Conservation (phyloP, 2,888 invertebrate genomes). For the Leptinotarsa juncta region DNA sequence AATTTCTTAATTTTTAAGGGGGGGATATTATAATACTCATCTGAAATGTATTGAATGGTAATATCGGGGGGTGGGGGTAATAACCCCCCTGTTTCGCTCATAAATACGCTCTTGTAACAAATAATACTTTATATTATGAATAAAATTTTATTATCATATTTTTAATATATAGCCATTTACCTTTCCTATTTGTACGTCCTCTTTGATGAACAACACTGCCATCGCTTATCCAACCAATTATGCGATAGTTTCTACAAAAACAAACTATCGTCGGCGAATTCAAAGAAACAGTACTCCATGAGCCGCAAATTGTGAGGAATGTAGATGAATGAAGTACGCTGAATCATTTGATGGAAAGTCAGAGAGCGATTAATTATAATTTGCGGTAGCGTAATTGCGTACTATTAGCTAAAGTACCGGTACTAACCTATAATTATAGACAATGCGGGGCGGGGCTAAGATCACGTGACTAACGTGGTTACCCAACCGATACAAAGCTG, state of each 20-base stretch:
- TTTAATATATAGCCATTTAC: too few species aligned
- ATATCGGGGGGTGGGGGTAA: too few species aligned
- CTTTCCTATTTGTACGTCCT: neutral
- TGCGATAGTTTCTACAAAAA: slow-evolving; percentile 1
- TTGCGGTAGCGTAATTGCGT: slow-evolving; percentile 64
- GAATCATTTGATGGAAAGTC: slow-evolving; percentile 44
- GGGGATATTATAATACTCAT: too few species aligned
- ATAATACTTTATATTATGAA: too few species aligned
- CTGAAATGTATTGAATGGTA: too few species aligned
- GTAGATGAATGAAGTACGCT: slow-evolving; percentile 24
- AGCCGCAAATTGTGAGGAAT: slow-evolving; percentile 13
- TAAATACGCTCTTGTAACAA: too few species aligned
- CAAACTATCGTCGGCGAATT: neutral
- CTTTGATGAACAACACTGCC: neutral
- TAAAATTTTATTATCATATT: too few species aligned
- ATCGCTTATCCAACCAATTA: slow-evolving; percentile 6
- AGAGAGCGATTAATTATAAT: slow-evolving; percentile 58
- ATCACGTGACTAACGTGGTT: slow-evolving; percentile 38
- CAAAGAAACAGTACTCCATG: slow-evolving; percentile 9
- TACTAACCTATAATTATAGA: slow-evolving; percentile 63
- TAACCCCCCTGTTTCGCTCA: too few species aligned
- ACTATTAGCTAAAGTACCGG: slow-evolving; percentile 58
- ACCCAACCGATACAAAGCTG: slow-evolving; percentile 43
- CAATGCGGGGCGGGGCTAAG: slow-evolving; percentile 60
- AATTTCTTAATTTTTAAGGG: too few species aligned